Conservation (phyloP, 2,797 vertebrate genomes). For the Parotocinclus haroldoi region DNA sequence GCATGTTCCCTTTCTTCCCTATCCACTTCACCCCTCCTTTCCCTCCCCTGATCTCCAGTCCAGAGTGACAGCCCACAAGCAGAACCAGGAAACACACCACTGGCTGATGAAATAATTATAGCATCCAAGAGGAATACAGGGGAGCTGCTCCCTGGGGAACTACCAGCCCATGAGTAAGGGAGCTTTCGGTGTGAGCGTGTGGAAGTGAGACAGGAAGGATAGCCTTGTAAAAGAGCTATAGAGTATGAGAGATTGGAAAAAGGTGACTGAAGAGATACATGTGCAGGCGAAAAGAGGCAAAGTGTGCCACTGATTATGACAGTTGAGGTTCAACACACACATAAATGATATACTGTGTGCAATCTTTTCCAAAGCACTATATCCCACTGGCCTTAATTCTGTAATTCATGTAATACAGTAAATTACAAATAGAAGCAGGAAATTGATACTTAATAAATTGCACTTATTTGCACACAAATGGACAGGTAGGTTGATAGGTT, state of each 20-base stretch:
- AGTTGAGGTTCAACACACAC: no score
- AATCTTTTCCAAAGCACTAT: no score
- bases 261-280: neutral
- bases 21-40: conserved; percentile 40
- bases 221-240: conserved; percentile 17
- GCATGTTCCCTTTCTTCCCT: conserved; percentile 53
- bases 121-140: conserved; percentile 76
- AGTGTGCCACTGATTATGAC: no score
- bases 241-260: conserved; percentile 5
- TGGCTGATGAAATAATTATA: conserved; percentile 89
- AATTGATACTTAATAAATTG: no score
- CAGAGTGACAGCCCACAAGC: conserved; percentile 77
- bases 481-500: no score
- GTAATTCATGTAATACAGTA: no score
- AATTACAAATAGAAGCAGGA: no score
- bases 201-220: conserved; percentile 42
- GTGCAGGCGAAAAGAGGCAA: conserved; percentile 46
- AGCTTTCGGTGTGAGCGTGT: conserved; percentile 31
- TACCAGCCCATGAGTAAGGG: conserved; percentile 20
- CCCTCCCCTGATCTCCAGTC: conserved; percentile 57
- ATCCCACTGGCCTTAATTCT: no score
- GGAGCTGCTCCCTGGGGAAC: conserved; percentile 74
- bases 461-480: no score
- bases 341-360: no score
- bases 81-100: conserved; percentile 81